Evolutionary conservation across 2,797 vertebrate genomes (phyloP), one percentile per base, ranked within the genome.

Genomic region (Atherinosoma microstoma): DNA sequence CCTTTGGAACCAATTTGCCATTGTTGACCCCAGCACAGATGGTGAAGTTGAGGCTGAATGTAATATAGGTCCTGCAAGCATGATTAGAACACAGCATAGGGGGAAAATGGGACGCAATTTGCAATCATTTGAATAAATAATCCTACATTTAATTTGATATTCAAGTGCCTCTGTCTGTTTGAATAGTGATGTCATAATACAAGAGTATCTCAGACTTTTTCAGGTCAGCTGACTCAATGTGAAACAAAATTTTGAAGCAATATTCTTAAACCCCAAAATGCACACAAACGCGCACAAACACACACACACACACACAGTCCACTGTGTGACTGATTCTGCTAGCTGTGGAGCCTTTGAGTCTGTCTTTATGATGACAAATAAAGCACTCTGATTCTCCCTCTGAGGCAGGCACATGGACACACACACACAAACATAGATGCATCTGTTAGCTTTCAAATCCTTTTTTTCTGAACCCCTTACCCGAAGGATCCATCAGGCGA

Each of bases 331-430:
- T 18, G 16, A 63, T 65, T 20, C 58, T 66, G 79, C 53, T 65
- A 36, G 60, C 70, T 49, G 60, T n/a, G 68, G 53, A 71, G 73
- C 70, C 71, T 75, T 81, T 79, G 76, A 79, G 74, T 83, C 70
- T 76, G 76, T 77, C 79, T 71, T 87, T 66, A 61, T 78, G 83
- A 89, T 86, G 88, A 88, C 82, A 80, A 80, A 87, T 87, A 83
- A 83, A 81, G 58, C 74, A 54, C 79, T 78, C 29, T 73, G 70
- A 86, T 42, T 81, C 67, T 73, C 54, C 63, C 75, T 74, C 51
- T 36, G 64, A 83, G 66, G 70, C 38, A 68, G 7, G 18, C 71
- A 47, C n/a, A 35, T 58, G n/a, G 45, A 40, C 73, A 70, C 32
- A 71, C 35, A 57, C n/a, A 53, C 29, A 62, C 69, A 73, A 35